phyloP scores from a whole-genome alignment of 2,113 vertebrate genomes.

The Gnathonemus longibarbis region DNA sequence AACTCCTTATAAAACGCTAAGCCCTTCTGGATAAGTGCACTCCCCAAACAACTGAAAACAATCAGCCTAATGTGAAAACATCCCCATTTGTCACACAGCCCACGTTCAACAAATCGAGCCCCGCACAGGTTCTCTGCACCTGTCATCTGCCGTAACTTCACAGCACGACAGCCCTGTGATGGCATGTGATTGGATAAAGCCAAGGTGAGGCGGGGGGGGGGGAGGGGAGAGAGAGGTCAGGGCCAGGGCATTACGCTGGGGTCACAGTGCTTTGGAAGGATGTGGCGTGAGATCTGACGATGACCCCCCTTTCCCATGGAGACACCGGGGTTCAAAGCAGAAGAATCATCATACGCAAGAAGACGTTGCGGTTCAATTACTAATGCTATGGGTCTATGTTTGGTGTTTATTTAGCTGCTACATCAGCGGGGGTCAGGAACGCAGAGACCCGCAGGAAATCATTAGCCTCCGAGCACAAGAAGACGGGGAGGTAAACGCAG shows the following conservation, averaged over 20 bases:
- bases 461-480: not conserved
- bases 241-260: not conserved
- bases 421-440: slow-evolving; percentile 2
- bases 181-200: not conserved
- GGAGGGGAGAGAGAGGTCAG: not conserved
- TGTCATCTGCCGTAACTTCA: not conserved
- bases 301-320: not conserved
- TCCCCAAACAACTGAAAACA: not conserved
- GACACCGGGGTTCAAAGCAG: not conserved
- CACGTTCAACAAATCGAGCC: not conserved
- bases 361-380: not conserved
- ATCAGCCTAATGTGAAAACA: not conserved
- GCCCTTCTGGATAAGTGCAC: not conserved
- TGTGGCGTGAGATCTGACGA: not conserved
- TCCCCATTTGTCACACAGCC: not conserved
- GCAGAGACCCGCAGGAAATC: not conserved
- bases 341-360: not conserved
- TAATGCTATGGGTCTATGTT: not conserved
- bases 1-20: not conserved
- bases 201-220: not conserved
- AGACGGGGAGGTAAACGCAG: too few species aligned
- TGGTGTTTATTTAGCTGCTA: not conserved
- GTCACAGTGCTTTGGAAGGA: not conserved
- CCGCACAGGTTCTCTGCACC: not conserved
- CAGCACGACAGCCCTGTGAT: not conserved